Percentiles rank a stretch among this genome's conserved stretches.
These are phyloP conservation scores for Proteles cristata DNA, from an alignment of 2,113 vertebrate species.

Conservation along the genomic window DNA sequence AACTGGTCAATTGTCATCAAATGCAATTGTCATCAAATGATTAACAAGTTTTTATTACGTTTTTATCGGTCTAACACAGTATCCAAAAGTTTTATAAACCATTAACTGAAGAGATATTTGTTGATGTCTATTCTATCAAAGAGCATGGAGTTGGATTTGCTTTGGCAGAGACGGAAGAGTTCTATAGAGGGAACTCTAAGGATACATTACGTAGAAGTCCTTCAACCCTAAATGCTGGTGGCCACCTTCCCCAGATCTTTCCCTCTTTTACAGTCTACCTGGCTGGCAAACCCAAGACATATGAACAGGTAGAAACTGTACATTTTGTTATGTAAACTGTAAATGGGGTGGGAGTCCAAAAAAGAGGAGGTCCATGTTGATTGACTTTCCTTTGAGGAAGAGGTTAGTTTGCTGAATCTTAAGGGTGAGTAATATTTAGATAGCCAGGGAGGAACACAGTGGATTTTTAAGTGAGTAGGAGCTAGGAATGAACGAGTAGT, in stretches of 20 bases:
- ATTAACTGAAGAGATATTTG: not conserved
- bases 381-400: not conserved
- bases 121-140: not conserved
- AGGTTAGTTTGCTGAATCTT: not conserved
- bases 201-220: not conserved
- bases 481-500: not conserved
- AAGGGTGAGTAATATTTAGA: slow-evolving; percentile 12
- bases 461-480: not conserved
- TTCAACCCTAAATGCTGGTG: not conserved
- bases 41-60: not conserved
- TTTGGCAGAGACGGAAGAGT: not conserved
- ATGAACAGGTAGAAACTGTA: not conserved
- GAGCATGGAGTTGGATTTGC: not conserved
- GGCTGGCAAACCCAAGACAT: not conserved
- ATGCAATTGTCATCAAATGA: not conserved
- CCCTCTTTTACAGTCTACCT: not conserved
- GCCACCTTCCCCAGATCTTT: not conserved
- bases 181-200: not conserved
- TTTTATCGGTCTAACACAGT: not conserved
- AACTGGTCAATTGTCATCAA: not conserved
- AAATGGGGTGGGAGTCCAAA: not conserved
- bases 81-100: not conserved
- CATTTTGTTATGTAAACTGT: not conserved
- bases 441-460: not conserved
- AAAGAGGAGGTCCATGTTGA: not conserved